Evolutionary conservation across 2,113 vertebrate species (phyloP).

Genomic region (Gobius niger): DNA sequence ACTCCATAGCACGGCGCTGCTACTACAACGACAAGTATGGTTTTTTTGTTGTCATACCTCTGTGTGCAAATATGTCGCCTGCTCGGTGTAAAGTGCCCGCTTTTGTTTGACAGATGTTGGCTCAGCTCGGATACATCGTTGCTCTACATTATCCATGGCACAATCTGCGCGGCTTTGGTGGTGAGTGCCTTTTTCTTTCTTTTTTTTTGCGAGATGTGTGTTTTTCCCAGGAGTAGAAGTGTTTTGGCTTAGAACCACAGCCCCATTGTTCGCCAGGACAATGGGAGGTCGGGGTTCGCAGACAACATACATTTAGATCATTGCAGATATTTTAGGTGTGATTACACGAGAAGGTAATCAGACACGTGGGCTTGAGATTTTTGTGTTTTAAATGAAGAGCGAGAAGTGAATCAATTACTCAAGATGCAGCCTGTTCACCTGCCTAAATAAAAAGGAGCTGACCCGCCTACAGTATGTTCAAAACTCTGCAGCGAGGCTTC

Average conservation of each 20-base stretch:
- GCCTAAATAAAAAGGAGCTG: too few species aligned
- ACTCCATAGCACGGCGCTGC: slow-evolving; percentile 84
- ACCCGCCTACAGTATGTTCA: too few species aligned
- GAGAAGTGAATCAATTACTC: too few species aligned
- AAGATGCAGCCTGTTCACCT: too few species aligned
- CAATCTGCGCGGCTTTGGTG: slow-evolving; percentile 92
- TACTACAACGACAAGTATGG: slow-evolving; percentile 97
- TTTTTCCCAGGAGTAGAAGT: not conserved
- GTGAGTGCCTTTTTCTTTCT: slow-evolving; percentile 68
- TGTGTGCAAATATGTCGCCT: not conserved
- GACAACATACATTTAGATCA: slow-evolving; percentile 6
- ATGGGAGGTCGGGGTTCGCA: not conserved
- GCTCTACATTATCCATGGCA: slow-evolving; percentile 94
- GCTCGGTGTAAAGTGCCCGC: not conserved
- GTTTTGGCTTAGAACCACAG: not conserved
- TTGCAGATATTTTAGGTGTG: not conserved
- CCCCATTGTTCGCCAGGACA: not conserved
- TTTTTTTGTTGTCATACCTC: not conserved
- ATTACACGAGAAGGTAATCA: not conserved
- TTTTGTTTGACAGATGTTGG: slow-evolving; percentile 84
- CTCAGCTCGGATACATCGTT: slow-evolving; percentile 90
- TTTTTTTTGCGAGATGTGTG: too few species aligned
- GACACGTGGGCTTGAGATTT: not conserved
- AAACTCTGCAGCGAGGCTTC: too few species aligned
- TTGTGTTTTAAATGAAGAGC: too few species aligned